Evolutionary conservation across 2,888 invertebrate species (phyloP).

Genomic region (Athetis lepigone): DNA sequence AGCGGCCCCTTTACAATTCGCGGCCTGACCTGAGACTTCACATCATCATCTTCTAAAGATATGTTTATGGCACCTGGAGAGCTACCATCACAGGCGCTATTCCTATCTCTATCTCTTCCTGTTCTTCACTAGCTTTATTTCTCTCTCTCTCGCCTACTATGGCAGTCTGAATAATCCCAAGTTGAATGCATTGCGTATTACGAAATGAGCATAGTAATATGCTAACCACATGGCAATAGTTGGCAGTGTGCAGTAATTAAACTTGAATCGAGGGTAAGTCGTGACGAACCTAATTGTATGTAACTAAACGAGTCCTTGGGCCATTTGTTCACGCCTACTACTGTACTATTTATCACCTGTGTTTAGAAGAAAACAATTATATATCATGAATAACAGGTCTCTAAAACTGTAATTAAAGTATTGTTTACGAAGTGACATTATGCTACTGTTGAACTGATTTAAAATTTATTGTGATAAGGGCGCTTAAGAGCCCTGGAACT

Average conservation of each 20-base stretch:
- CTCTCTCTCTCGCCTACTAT: neutral
- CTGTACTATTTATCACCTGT: conserved; percentile 10
- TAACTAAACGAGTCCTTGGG: conserved; percentile 50
- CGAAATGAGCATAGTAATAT: conserved; percentile 45
- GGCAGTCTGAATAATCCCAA: conserved; percentile 12
- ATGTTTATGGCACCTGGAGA: no score
- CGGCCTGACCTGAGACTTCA: no score
- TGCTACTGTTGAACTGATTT: no score
- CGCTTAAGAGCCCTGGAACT: no score
- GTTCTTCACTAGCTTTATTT: neutral
- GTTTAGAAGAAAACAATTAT: conserved; percentile 11
- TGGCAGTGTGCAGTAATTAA: conserved; percentile 50
- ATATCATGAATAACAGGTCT: conserved; percentile 23
- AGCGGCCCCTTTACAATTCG: no score
- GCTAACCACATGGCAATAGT: conserved; percentile 37
- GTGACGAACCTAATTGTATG: conserved; percentile 54
- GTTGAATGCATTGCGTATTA: conserved; percentile 18
- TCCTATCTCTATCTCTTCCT: no score
- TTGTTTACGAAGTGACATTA: no score
- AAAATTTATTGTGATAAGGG: no score
- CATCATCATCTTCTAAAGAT: no score
- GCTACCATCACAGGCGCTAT: no score
- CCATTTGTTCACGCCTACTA: conserved; percentile 26
- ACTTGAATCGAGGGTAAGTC: conserved; percentile 55
- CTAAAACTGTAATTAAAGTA: conserved; percentile 25